Base-by-base conservation (phyloP, 2,113 vertebrate genomes). In the Tachysurus fulvidraco region DNA sequence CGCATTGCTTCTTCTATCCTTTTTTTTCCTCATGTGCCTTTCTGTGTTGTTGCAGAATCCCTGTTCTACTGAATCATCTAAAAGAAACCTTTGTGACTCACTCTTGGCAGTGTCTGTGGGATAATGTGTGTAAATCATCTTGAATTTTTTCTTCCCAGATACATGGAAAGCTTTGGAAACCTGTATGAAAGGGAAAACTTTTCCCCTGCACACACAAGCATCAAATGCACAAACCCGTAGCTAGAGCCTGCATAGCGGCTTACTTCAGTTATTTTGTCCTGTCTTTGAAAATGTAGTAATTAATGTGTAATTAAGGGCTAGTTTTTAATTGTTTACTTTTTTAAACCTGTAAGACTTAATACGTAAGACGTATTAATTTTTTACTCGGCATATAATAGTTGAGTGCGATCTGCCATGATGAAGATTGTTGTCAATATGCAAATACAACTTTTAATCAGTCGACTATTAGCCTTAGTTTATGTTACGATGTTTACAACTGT, bases 21-120 rank as follows among this genome's bases (percentile, higher is more conserved):
- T 41, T 78, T 60, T 21, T 30, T 71, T n/a, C n/a, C 36, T 28
- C 6, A 28, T 44, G 60, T 83, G 59, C 59, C 78, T 50, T 86
- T 74, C 41, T 79, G 71, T 83, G 14, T 57, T 64, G 36, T 71
- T 83, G 52, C 78, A 46, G 82, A 73, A 65, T 60, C 85, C 59
- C 84, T 62, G 83, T 87, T 88, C 85, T 85, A 89, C 76, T 89
- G 85, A 89, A 77, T 89, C 88, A 89, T 89, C 17, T 62, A 2
- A 85, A 59, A 74, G 81, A 82, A 85, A 83, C 54, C 80, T 85
- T 89, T 85, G 85, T 89, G 88, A 89, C 83, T 89, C 88, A 87
- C 69, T 78, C 67, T 83, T 89, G 88, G 88, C 88, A 46, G 60
- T 69, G 46, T 73, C 30, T 87, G 82, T 74, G 36, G 76, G 82